These are phyloP conservation scores for Drosophila tanythrix DNA, from an alignment of 2,888 invertebrate genomes.

Conservation along the genomic window DNA sequence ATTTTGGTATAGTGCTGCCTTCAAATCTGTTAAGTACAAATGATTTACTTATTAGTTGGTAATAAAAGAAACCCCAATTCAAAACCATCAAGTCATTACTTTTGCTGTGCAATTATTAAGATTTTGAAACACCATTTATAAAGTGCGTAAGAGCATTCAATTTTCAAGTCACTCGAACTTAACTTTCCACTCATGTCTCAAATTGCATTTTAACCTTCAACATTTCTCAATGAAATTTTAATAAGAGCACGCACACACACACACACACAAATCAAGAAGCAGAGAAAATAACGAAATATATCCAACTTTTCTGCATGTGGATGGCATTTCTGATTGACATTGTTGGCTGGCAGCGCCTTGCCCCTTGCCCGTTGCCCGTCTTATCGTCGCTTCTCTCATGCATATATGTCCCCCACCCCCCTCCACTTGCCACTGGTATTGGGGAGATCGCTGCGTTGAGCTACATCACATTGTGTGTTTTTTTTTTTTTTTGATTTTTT, in stretches of 20 bases:
- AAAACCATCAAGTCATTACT: constrained; percentile 18
- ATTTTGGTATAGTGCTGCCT: neutral
- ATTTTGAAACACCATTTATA: constrained; percentile 17
- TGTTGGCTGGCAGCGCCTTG: constrained; percentile 26
- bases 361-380: constrained; percentile 15
- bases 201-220: constrained; percentile 77
- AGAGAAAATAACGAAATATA: constrained; percentile 6
- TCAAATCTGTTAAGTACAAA: neutral
- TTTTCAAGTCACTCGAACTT: constrained; percentile 33
- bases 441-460: constrained; percentile 11
- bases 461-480: constrained; percentile 26
- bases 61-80: neutral
- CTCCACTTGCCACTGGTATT: neutral
- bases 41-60: neutral
- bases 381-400: constrained; percentile 28
- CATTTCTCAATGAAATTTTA: constrained; percentile 69
- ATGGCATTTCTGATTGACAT: constrained; percentile 71
- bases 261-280: neutral
- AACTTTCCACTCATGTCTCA: constrained; percentile 59
- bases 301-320: constrained; percentile 49
- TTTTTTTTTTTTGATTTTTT: neutral
- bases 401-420: constrained; percentile 12
- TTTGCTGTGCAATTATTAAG: constrained; percentile 34
- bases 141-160: constrained; percentile 17
- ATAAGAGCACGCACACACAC: constrained; percentile 17